These are phyloP conservation scores for Xenopus petersii DNA, from an alignment of 2,797 vertebrate species.

Conservation along the genomic window DNA sequence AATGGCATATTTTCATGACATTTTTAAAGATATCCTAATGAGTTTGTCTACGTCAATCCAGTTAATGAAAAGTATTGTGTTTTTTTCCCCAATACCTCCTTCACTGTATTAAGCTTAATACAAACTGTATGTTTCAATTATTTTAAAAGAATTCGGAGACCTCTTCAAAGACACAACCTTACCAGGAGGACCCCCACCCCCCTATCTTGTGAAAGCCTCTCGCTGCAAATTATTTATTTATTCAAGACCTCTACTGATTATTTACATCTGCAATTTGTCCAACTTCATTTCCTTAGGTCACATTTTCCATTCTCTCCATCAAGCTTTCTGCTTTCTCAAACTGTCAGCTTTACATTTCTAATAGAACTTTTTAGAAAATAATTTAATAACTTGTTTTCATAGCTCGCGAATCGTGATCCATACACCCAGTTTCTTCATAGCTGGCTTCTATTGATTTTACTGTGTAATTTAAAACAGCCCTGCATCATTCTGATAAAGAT, in stretches of 20 bases:
- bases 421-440: constrained; percentile 1
- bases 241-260: constrained; percentile 34
- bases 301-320: constrained; percentile 11
- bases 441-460: constrained; percentile 3
- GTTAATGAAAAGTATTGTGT: constrained; percentile 1
- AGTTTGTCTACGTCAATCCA: constrained; percentile 8
- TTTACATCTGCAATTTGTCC: constrained; percentile 44
- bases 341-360: not conserved
- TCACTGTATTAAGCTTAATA: constrained; percentile 32
- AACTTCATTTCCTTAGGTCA: constrained; percentile 19
- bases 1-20: not conserved
- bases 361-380: not conserved
- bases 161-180: constrained; percentile 32
- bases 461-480: constrained; percentile 3
- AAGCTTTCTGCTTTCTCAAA: not conserved
- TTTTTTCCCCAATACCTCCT: not conserved
- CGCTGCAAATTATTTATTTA: constrained; percentile 33
- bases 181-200: constrained; percentile 21
- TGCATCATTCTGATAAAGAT: not conserved
- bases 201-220: constrained; percentile 25
- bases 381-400: constrained; percentile 26
- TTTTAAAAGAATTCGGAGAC: constrained; percentile 31
- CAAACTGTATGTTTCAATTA: constrained; percentile 37
- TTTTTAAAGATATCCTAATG: constrained; percentile 12
- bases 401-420: not conserved